phyloP scores from a whole-genome alignment of 2,888 invertebrate genomes.

The Phragmatobia fuliginosa region DNA sequence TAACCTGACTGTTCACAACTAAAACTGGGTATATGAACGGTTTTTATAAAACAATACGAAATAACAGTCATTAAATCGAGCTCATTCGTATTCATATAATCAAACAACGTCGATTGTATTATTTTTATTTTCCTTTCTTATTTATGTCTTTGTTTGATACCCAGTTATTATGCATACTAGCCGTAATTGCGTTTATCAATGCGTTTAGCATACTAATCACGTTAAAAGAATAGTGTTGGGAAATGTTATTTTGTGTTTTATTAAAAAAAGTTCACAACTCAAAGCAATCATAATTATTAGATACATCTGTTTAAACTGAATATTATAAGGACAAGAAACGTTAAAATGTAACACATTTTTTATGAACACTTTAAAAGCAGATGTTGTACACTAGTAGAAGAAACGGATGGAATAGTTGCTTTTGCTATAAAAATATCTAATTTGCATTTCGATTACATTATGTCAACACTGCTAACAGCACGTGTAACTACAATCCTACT shows the following conservation, averaged over 20 bases:
- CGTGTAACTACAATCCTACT: too few relatives aligned
- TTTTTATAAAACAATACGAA: conserved; percentile 57
- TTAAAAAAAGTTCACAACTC: background rate
- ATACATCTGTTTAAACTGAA: background rate
- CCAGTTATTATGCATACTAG: conserved; percentile 63
- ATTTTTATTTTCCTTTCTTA: conserved; percentile 33
- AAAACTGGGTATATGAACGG: conserved; percentile 30
- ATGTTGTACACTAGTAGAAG: background rate
- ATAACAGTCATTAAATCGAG: conserved; percentile 57
- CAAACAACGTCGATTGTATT: conserved; percentile 42
- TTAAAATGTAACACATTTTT: too few relatives aligned
- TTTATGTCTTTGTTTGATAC: conserved; percentile 56
- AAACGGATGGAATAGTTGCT: background rate
- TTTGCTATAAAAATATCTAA: background rate
- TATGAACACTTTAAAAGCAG: too few relatives aligned
- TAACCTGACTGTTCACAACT: conserved; percentile 38
- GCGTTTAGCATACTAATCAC: conserved; percentile 46
- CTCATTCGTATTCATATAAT: conserved; percentile 65
- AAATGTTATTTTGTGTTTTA: conserved; percentile 32
- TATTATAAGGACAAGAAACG: too few relatives aligned
- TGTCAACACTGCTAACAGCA: background rate
- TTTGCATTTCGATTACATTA: conserved; percentile 7
- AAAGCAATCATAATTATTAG: background rate
- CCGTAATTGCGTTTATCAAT: conserved; percentile 55
- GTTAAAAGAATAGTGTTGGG: conserved; percentile 31